phyloP scores from a whole-genome alignment of 2,888 invertebrate species.

The Eupithecia abbreviata region DNA sequence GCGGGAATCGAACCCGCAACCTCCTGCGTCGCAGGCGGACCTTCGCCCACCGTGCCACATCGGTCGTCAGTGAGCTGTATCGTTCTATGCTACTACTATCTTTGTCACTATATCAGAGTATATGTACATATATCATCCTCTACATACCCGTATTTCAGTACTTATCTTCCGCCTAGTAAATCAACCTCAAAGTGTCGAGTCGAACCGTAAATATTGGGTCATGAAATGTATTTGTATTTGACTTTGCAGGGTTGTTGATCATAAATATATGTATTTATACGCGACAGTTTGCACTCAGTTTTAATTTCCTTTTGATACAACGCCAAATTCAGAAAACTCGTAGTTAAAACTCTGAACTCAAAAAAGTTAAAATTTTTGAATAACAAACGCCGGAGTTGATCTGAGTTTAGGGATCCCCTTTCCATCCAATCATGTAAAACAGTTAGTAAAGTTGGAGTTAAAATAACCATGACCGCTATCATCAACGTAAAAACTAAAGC shows the following conservation, averaged over 20 bases:
- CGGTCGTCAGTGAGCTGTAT: too few relatives aligned
- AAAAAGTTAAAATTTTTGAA: constrained; percentile 4
- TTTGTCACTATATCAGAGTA: neutral
- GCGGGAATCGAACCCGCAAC: too few relatives aligned
- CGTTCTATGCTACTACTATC: too few relatives aligned
- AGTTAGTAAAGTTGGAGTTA: neutral
- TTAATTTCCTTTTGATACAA: constrained; percentile 9
- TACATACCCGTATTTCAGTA: neutral
- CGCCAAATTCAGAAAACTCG: neutral
- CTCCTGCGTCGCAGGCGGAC: too few relatives aligned
- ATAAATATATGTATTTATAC: constrained; percentile 11
- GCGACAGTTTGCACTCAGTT: constrained; percentile 8
- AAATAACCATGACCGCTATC: neutral
- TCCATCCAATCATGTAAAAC: constrained; percentile 1
- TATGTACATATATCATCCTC: neutral
- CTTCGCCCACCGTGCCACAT: too few relatives aligned
- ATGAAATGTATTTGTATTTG: constrained; percentile 29
- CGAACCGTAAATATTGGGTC: constrained; percentile 24
- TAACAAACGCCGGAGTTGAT: constrained; percentile 5
- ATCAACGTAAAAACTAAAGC: neutral
- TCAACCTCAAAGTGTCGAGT: constrained; percentile 5
- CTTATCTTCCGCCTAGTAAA: constrained; percentile 9
- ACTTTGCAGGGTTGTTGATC: constrained; percentile 14
- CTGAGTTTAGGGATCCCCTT: neutral
- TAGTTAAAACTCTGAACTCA: neutral